Evolutionary conservation across 2,113 vertebrate genomes (phyloP).

Genomic region (Ahaetulla prasina): DNA sequence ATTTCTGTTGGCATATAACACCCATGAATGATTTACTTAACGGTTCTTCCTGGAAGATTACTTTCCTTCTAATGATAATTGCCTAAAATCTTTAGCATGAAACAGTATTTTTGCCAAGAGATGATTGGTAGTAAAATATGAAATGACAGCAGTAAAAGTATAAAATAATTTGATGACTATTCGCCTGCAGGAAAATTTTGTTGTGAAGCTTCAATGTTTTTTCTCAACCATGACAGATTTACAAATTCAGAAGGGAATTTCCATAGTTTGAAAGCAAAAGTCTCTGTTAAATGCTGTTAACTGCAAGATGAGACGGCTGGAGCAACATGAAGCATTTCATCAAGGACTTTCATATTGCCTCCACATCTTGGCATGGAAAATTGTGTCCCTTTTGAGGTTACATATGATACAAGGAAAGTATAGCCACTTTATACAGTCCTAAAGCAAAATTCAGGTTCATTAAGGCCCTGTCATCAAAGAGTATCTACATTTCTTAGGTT

Average conservation of each 20-base stretch:
- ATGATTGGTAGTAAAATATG: slow-evolving; percentile 18
- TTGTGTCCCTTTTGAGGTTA: neutral
- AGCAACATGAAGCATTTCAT: neutral
- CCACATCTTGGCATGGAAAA: neutral
- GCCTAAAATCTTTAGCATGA: slow-evolving; percentile 31
- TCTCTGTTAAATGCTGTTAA: neutral
- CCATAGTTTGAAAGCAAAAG: neutral
- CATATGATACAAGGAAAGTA: neutral
- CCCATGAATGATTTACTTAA: slow-evolving; percentile 50
- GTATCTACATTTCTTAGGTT: neutral
- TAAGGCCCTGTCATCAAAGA: neutral
- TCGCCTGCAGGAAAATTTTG: slow-evolving; percentile 13
- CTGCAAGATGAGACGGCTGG: neutral
- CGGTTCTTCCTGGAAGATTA: slow-evolving; percentile 27
- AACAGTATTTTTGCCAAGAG: slow-evolving; percentile 15
- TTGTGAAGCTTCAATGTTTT: slow-evolving; percentile 6
- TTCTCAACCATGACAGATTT: neutral
- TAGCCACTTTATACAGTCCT: neutral
- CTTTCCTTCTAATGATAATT: slow-evolving; percentile 50
- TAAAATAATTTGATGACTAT: slow-evolving; percentile 13
- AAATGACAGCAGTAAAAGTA: neutral
- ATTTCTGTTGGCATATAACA: slow-evolving; percentile 22
- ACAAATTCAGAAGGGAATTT: neutral
- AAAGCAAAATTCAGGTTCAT: neutral
- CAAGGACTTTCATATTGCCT: neutral